Conservation (phyloP, 30 jellyfish, hydroid and myxozoan genomes). For the Turritopsis dohrnii region DNA sequence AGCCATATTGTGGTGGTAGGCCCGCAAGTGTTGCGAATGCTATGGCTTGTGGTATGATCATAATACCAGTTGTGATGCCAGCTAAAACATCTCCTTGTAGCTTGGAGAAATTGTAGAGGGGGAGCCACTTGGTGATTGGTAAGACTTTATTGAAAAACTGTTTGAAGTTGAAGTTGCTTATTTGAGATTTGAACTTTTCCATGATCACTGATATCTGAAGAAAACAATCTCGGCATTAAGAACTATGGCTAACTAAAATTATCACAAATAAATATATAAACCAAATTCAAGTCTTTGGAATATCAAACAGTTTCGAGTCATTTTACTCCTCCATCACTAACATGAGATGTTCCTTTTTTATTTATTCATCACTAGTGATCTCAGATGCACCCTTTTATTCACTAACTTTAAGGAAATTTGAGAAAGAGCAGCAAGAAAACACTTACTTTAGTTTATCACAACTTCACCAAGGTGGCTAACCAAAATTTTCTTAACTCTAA, state of each 20-base stretch:
- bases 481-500: not conserved
- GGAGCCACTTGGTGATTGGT: constrained; percentile 52
- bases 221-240: not conserved
- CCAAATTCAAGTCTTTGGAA: too few relatives aligned
- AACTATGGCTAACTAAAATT: too few relatives aligned
- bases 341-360: too few relatives aligned
- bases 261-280: too few relatives aligned
- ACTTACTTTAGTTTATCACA: not conserved
- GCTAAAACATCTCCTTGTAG: constrained; percentile 62
- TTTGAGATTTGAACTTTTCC: not conserved
- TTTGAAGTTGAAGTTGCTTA: not conserved
- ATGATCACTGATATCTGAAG: not conserved
- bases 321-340: too few relatives aligned
- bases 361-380: too few relatives aligned
- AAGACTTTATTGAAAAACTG: constrained; percentile 22
- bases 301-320: too few relatives aligned
- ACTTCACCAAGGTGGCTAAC: not conserved
- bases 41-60: constrained; percentile 70
- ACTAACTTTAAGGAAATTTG: too few relatives aligned
- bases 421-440: too few relatives aligned
- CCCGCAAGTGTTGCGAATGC: constrained; percentile 83
- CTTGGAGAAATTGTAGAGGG: constrained; percentile 33
- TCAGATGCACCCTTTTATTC: too few relatives aligned
- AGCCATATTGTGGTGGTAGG: constrained; percentile 73
- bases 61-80: constrained; percentile 70